Evolutionary conservation across 2,888 invertebrate species (phyloP), one percentile per base, ranked within the genome.

Genomic region (Chouioia cunea): DNA sequence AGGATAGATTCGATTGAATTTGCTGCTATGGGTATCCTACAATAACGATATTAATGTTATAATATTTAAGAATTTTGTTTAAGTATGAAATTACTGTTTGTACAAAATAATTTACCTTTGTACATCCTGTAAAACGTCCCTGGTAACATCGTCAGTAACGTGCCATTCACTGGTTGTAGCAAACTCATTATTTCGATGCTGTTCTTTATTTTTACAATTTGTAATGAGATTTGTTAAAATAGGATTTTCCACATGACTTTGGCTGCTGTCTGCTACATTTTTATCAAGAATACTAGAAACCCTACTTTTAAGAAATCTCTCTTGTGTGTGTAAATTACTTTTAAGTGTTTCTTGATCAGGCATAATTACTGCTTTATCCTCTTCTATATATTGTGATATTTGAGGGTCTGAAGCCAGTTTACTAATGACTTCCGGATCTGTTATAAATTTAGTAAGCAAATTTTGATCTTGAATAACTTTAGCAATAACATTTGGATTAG

Each of bases 1-100:
- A 95, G 86, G 78, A 95, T 94, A 0, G 94, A 93, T 81, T 95
- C 94, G 83, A 95, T 93, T 4, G 93, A 93, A 83, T 91, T 91
- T 0, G 90, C 90, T 77, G 90, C 90, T 52, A 87, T 86, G 15
- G 88, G 86, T 83, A 90, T 89, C 78, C 88, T 88, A 76, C 64
- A 84, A 81, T 48, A 20, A 12, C 15, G 6, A 47, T 52, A 16
- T 36, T 16, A 44, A 44, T 1, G 20, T n/a, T 16, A 20, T 2
- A 16, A 23, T 47, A 10, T 48, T 36, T n/a, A 23, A 0, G 12
- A 27, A 15, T 58, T 44, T 36, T 43, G 47, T 65, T 50, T 15
- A 18, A 18, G 14, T 50, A 43, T 16, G 4, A 18, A 52, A 50
- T 52, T 16, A 58, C 16, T 16, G n/a, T 56, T 48, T 53, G 36